Conservation (phyloP, 1,140 invertebrate genomes). For the Heterodera schachtii region DNA sequence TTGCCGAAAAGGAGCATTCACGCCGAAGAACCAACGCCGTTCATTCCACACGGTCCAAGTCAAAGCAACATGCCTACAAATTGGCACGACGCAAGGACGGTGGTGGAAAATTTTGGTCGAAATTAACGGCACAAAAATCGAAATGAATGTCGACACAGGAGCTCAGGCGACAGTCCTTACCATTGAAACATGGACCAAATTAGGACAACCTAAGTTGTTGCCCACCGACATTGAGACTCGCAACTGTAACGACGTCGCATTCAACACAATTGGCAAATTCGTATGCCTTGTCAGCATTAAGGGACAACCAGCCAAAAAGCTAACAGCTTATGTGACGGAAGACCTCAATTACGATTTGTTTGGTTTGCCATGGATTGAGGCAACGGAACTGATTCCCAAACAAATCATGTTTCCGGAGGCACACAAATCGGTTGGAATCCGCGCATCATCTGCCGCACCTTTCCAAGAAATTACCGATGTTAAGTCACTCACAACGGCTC, state of each 20-base stretch:
- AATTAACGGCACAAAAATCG: not conserved
- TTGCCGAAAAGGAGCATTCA: not conserved
- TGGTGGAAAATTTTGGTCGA: not conserved
- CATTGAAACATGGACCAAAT: constrained; percentile 11
- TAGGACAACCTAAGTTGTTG: constrained; percentile 2
- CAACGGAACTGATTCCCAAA: not conserved
- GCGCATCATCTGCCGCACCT: not conserved
- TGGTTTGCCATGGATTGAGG: constrained; percentile 17
- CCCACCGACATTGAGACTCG: not conserved
- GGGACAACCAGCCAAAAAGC: not conserved
- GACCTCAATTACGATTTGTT: constrained; percentile 11
- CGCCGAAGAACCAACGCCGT: not conserved
- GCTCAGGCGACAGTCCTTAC: constrained; percentile 8
- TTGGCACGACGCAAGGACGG: too few species aligned
- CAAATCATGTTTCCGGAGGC: not conserved
- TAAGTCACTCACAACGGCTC: not conserved
- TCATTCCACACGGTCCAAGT: not conserved
- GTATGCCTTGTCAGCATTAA: not conserved
- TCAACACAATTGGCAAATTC: constrained; percentile 5
- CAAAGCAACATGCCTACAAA: not conserved
- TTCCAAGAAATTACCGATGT: not conserved
- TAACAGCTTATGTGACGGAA: constrained; percentile 11
- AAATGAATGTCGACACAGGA: constrained; percentile 21
- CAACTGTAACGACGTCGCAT: constrained; percentile 1
- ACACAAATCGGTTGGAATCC: not conserved